Percentiles rank a stretch among this genome's conserved stretches.
phyloP scores from a whole-genome alignment of 2,113 vertebrate genomes.

The Callorhinus ursinus region DNA sequence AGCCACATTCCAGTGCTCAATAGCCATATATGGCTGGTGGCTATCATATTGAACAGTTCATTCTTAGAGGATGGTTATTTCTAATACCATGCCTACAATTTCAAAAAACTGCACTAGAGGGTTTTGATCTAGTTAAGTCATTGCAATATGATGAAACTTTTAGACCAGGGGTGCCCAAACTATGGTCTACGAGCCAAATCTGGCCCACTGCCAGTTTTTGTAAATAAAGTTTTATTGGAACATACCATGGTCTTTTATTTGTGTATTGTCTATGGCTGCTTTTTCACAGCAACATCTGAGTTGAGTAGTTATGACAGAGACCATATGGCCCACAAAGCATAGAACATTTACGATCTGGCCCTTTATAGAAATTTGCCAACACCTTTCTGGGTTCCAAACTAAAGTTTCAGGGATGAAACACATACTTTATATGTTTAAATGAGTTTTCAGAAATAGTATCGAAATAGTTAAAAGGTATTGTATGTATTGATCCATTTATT shows the following conservation, averaged over 20 bases:
- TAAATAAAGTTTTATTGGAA: background rate
- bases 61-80: background rate
- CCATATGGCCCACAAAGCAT: background rate
- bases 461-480: background rate
- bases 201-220: background rate
- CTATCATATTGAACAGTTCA: too few relatives aligned
- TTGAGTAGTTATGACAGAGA: background rate
- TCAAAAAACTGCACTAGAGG: background rate
- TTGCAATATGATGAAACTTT: background rate
- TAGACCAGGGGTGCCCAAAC: background rate
- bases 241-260: background rate
- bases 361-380: background rate
- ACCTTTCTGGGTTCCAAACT: background rate
- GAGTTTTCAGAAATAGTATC: background rate
- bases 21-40: background rate
- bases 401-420: background rate
- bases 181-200: background rate
- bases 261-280: background rate
- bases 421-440: background rate
- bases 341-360: background rate
- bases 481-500: constrained; percentile 26
- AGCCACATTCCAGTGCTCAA: background rate
- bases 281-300: background rate
- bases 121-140: background rate
- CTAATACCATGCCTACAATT: background rate